These are phyloP conservation scores for Hycleus phaleratus DNA, from an alignment of 1,140 invertebrate genomes.

Conservation along the genomic window DNA sequence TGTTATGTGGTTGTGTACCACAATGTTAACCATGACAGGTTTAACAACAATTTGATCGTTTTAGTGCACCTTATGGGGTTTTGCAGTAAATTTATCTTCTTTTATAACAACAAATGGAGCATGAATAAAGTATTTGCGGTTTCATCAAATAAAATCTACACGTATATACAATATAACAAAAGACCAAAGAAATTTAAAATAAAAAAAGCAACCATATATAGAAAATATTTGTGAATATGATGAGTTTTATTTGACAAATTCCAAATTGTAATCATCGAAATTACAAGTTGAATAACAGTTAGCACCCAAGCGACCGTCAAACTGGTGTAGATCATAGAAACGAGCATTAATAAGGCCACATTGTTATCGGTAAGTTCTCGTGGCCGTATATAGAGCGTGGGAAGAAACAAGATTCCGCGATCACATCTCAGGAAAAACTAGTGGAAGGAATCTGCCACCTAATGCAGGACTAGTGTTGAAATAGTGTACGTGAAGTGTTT, in stretches of 20 bases:
- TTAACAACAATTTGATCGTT: conserved; percentile 4
- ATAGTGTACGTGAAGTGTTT: not conserved
- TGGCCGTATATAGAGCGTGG: conserved; percentile 32
- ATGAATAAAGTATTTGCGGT: conserved; percentile 9
- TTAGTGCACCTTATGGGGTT: conserved; percentile 1
- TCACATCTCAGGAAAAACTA: conserved; percentile 30
- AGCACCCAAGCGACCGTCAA: not conserved
- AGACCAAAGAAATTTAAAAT: too few relatives aligned
- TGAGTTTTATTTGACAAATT: too few relatives aligned
- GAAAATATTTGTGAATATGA: too few relatives aligned
- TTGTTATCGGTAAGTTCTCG: conserved; percentile 15
- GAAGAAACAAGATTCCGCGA: conserved; percentile 32
- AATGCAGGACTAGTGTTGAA: conserved; percentile 23
- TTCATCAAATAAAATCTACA: not conserved
- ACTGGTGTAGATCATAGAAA: conserved; percentile 10
- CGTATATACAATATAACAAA: too few relatives aligned
- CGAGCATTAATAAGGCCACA: conserved; percentile 5
- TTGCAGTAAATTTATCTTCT: too few relatives aligned
- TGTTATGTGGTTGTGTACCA: too few relatives aligned
- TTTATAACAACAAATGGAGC: conserved; percentile 5
- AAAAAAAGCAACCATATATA: too few relatives aligned
- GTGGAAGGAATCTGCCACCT: conserved; percentile 27
- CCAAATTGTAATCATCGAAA: too few relatives aligned
- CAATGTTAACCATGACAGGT: not conserved
- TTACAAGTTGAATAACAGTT: too few relatives aligned